Evolutionary conservation across 1,140 invertebrate species (phyloP).

Genomic region (Aphis gossypii): DNA sequence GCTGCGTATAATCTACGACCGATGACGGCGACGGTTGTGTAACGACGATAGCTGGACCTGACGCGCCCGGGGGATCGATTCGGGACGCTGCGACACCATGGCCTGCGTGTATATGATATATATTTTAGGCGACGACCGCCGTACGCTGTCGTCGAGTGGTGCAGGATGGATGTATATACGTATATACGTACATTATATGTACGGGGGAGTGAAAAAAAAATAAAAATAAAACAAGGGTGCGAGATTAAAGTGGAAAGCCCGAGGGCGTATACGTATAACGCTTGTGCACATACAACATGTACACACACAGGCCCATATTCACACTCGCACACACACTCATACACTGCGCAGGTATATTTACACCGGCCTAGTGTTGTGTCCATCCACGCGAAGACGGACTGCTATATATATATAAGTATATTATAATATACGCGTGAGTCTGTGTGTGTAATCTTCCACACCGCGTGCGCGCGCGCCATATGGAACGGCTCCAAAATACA

Average conservation of each 20-base stretch:
- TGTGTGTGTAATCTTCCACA: neutral
- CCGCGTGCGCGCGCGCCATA: neutral
- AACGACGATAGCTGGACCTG: neutral
- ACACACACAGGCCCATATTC: no score
- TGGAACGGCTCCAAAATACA: conserved; percentile 37
- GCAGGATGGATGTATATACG: no score
- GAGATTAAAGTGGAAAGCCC: conserved; percentile 25
- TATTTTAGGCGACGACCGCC: neutral
- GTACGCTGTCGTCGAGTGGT: neutral
- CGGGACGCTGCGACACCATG: neutral
- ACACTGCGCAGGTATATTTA: neutral
- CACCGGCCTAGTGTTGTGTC: neutral
- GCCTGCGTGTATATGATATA: neutral
- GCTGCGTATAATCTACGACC: neutral
- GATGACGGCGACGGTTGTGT: neutral
- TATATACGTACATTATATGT: neutral
- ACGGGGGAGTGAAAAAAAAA: conserved; percentile 1
- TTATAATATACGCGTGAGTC: neutral
- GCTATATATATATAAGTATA: neutral
- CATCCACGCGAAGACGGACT: neutral
- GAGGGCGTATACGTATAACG: neutral
- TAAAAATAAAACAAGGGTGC: conserved; percentile 16
- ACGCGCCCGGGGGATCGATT: neutral
- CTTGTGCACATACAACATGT: no score
- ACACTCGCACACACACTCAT: neutral